Evolutionary conservation across 64 coral and sea anemone species (phyloP).

Genomic region (Acropora tenuis): DNA sequence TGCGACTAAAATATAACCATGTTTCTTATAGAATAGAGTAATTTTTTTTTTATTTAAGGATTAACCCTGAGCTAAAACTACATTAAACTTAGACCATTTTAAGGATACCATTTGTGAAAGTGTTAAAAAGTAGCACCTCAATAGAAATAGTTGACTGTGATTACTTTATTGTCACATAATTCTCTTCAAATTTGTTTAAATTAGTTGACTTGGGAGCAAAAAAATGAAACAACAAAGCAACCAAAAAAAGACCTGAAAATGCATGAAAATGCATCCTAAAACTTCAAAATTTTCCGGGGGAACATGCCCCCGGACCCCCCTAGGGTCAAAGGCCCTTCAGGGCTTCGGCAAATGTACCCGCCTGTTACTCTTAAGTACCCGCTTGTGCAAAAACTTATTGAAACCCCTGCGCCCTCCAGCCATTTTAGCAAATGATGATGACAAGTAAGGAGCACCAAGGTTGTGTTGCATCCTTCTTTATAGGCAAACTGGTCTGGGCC

Average conservation of each 20-base stretch:
- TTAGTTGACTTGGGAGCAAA: conserved; percentile 4
- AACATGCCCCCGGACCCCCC: no score
- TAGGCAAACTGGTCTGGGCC: background rate
- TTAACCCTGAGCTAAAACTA: conserved; percentile 20
- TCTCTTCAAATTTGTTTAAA: conserved; percentile 11
- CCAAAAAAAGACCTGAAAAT: background rate
- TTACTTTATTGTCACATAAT: background rate
- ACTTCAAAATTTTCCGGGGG: no score
- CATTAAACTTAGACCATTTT: conserved; percentile 2
- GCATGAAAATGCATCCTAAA: no score
- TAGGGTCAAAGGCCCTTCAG: no score
- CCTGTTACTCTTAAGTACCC: no score
- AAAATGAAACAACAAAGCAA: conserved; percentile 8
- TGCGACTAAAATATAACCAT: background rate
- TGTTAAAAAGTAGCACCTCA: conserved; percentile 8
- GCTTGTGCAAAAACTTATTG: no score
- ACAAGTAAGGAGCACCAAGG: no score
- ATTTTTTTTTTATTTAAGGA: background rate
- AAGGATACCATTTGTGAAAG: conserved; percentile 16
- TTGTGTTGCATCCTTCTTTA: background rate
- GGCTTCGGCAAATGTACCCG: no score
- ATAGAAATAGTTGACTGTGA: conserved; percentile 17
- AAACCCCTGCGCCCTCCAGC: no score
- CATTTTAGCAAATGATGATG: no score
- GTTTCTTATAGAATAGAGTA: background rate